Evolutionary conservation across 1,140 invertebrate genomes (phyloP), one percentile per base, ranked within the genome.

Genomic region (Luehdorfia chinensis): DNA sequence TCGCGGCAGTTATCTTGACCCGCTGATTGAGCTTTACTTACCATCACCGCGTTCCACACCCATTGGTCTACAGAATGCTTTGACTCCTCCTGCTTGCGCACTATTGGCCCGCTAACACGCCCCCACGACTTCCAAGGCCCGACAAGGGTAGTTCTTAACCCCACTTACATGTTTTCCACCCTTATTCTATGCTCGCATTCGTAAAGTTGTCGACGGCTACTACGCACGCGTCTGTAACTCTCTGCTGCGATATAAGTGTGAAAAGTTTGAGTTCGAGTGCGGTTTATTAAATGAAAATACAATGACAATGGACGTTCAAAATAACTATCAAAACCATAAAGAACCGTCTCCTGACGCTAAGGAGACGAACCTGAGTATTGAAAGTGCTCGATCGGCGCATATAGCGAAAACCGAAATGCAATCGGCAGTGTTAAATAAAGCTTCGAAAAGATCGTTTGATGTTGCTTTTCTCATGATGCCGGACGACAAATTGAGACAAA

Each of bases 391-490:
- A 65, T 79, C 69, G 36, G 63, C 75, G 32, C 79, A 72, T 44
- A 46, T 60, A 44, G 23, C 59, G 2, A 80, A 80, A 58, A 37
- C 65, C 1, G 84, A 84, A 9, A 74, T 73, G 65, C 74, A 78
- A 47, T 75, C 75, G 7, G 76, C 83, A n/a, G 55, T 68, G 13
- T 25, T 79, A 1, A 79, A 68, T 55, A 85, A 84, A 53, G 73
- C 86, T 2, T 80, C 89, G 12, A 96, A 96, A 60, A 84, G 95
- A 8, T 93, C 94, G 6, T 96, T 96, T 61, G 94, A 96, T 68
- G 94, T 96, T 0, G 95, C 95, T 1, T 96, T 96, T 54, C 79
- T 96, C 2, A 95, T 96, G 85, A 93, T 94, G 62, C 94, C 94
- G 1, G 94, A 95, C 57, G 94, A 95, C 41, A 94, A 94, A 64